phyloP scores from a whole-genome alignment of 2,888 invertebrate genomes.

The Xanthorhoe spadicearia region DNA sequence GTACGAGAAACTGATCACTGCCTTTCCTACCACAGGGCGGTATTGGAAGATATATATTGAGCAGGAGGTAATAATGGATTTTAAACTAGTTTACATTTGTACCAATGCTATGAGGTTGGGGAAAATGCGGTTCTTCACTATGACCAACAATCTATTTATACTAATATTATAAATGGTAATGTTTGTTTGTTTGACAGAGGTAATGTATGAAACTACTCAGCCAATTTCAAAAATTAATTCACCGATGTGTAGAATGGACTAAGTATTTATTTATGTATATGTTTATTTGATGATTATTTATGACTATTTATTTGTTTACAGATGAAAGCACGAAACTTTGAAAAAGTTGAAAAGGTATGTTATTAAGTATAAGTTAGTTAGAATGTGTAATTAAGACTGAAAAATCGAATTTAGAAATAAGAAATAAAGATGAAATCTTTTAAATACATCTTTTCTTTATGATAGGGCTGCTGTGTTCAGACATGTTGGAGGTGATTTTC shows the following conservation, averaged over 20 bases:
- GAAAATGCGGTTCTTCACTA: no score
- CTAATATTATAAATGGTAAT: background rate
- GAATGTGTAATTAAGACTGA: slow-evolving; percentile 51
- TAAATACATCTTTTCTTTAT: slow-evolving; percentile 72
- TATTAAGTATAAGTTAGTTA: slow-evolving; percentile 55
- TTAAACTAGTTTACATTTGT: background rate
- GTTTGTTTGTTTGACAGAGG: no score
- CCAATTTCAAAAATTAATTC: no score
- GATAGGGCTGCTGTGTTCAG: slow-evolving; percentile 81
- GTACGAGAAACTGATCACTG: slow-evolving; percentile 96
- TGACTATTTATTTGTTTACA: slow-evolving; percentile 80
- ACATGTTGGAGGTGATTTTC: slow-evolving; percentile 80
- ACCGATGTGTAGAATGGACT: no score
- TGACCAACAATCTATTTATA: no score
- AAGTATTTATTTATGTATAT: no score
- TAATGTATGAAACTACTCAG: no score
- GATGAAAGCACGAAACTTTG: slow-evolving; percentile 99
- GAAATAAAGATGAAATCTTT: slow-evolving; percentile 66
- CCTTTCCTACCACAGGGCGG: slow-evolving; percentile 98
- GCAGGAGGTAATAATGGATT: slow-evolving; percentile 91
- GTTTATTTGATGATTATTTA: no score
- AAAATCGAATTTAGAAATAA: slow-evolving; percentile 44
- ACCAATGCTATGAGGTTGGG: no score
- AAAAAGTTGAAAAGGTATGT: slow-evolving; percentile 99
- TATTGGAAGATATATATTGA: slow-evolving; percentile 99